Evolutionary conservation across 2,888 invertebrate species (phyloP), one percentile per base, ranked within the genome.

Genomic region (Tetragnatha montana): DNA sequence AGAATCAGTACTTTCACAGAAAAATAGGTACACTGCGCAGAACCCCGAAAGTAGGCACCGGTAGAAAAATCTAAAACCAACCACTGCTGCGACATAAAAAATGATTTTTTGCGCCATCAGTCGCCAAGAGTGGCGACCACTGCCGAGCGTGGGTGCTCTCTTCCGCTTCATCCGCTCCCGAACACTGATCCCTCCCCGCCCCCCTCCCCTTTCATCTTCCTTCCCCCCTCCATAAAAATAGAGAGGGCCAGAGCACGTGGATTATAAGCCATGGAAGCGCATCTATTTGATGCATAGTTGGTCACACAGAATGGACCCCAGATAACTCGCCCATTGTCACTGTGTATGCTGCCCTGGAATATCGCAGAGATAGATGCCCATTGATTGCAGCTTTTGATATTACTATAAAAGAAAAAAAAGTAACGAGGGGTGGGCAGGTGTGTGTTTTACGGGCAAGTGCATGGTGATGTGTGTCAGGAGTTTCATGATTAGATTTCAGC

Each of bases 81-180:
- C 35, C 35, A 35, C 35, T 35, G 35, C 1, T 35, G 35, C 1
- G 35, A 35, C 35, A 35, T 4, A 35, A 35, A 35, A 35, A 35
- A 35, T 2, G 19, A 22, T 21, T 73, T 19, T 22, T 73, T 22
- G 12, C 4, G 74, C 47, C 74, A 69, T 49, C 49, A 14, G 8
- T 78, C 51, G 87, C 87, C 87, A 87, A 81, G 21, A 47, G 7
- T 87, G 81, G 87, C 70, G 81, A 49, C 76, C 87, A 21, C 51
- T 17, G 14, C 19, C 17, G 80, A 73, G 88, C 88, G 88, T 88
- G 78, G 88, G 88, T 83, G 88, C 88, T 82, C 78, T 79, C 88
- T 88, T 88, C 88, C 88, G 79, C 88, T 79, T 88, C 88, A 88
- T 78, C 78, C 68, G 60, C 83, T 81, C 81, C 76, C 51, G 80